phyloP scores from a whole-genome alignment of 2,888 invertebrate species.

The Creontiades dilutus region DNA sequence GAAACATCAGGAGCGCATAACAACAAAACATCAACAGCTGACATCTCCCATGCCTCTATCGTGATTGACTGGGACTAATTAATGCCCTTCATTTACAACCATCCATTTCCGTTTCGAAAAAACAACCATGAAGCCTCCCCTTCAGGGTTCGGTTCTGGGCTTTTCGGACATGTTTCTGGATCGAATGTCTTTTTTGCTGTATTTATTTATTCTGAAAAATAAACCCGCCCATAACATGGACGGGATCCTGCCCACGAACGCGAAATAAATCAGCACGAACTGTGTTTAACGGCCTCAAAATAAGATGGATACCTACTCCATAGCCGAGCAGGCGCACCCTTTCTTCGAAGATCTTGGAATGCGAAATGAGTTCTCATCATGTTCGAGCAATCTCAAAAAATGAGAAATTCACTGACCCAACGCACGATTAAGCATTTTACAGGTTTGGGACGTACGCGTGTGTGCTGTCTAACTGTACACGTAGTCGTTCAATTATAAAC shows the following conservation, averaged over 20 bases:
- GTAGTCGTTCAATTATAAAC: too few species aligned
- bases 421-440: too few species aligned
- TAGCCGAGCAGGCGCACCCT: conserved; percentile 41
- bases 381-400: neutral
- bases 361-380: neutral
- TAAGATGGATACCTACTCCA: conserved; percentile 56
- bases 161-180: conserved; percentile 24
- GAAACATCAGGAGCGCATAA: conserved; percentile 47
- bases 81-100: conserved; percentile 58
- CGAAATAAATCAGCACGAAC: conserved; percentile 58
- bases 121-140: conserved; percentile 6
- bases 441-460: too few species aligned
- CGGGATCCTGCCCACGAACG: conserved; percentile 50
- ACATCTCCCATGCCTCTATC: conserved; percentile 51
- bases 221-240: conserved; percentile 58
- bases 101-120: conserved; percentile 18
- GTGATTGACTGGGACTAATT: conserved; percentile 65
- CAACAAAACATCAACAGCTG: conserved; percentile 60
- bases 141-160: conserved; percentile 31
- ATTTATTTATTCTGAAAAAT: conserved; percentile 64
- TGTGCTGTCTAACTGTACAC: too few species aligned
- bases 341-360: conserved; percentile 30
- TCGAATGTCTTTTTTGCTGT: conserved; percentile 34
- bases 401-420: neutral
- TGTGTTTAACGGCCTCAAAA: conserved; percentile 58